Conservation (phyloP, 2,888 invertebrate genomes). For the Monoplex corrugatus region DNA sequence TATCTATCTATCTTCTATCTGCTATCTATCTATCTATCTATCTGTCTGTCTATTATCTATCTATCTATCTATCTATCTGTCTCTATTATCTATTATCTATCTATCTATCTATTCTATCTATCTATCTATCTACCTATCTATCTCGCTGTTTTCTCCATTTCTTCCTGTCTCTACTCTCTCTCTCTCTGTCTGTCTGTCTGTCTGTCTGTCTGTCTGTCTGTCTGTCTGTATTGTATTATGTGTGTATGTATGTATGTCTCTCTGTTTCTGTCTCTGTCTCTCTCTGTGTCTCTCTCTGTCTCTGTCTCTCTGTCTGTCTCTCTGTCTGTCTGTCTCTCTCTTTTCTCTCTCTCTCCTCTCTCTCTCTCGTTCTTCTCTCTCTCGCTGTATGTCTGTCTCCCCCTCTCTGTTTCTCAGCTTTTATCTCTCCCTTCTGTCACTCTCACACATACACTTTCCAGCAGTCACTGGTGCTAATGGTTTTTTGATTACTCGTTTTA, state of each 20-base stretch:
- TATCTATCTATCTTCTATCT: not conserved
- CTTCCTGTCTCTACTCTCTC: not conserved
- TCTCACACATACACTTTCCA: too few relatives aligned
- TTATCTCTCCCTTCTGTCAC: too few relatives aligned
- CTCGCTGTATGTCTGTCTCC: not conserved
- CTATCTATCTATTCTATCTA: not conserved
- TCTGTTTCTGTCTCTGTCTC: not conserved
- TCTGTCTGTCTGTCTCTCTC: not conserved
- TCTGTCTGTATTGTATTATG: not conserved
- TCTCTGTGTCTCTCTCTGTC: conserved; percentile 7
- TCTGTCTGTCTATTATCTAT: too few relatives aligned
- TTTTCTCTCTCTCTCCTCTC: not conserved
- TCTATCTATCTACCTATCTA: not conserved
- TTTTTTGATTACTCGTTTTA: too few relatives aligned
- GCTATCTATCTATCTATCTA: too few relatives aligned
- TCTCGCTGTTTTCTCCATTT: not conserved
- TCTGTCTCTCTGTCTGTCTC: not conserved
- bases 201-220: too few relatives aligned
- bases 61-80: not conserved
- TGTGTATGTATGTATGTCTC: not conserved
- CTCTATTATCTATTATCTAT: too few relatives aligned
- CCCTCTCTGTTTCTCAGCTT: too few relatives aligned
- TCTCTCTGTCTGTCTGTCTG: too few relatives aligned
- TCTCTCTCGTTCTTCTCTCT: not conserved
- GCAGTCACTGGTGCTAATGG: too few relatives aligned